These are phyloP conservation scores for Phalacrocorax brasilianus DNA, from an alignment of 2,113 vertebrate genomes.

Conservation along the genomic window DNA sequence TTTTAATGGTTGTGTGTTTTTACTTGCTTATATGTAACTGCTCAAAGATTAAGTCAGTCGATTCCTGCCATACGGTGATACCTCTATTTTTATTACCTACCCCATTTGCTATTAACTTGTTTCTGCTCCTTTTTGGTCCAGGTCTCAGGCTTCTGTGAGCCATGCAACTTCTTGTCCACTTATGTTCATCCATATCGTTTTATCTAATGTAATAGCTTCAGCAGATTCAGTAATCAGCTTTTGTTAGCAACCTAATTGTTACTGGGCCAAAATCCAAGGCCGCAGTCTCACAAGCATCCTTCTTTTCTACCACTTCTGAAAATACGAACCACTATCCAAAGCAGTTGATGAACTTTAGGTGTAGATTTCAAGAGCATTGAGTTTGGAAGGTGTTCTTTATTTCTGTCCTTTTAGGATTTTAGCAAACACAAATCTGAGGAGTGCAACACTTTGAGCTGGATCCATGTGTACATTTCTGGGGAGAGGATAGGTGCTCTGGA, in stretches of 20 bases:
- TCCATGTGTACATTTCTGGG: not conserved
- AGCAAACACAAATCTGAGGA: not conserved
- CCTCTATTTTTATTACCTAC: not conserved
- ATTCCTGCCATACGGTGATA: not conserved
- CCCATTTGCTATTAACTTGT: not conserved
- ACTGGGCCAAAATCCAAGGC: not conserved
- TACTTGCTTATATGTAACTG: not conserved
- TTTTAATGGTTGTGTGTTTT: not conserved
- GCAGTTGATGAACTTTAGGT: not conserved
- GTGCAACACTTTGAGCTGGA: not conserved
- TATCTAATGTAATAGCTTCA: not conserved
- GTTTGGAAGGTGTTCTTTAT: not conserved
- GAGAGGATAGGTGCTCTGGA: not conserved
- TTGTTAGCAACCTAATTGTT: not conserved
- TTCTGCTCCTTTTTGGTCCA: not conserved
- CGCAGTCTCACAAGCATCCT: not conserved
- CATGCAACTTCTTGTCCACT: not conserved
- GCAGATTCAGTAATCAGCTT: not conserved
- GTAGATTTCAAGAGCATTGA: not conserved
- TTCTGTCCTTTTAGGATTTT: not conserved
- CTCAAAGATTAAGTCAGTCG: not conserved
- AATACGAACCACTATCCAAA: not conserved
- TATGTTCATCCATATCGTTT: not conserved
- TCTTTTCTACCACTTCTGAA: not conserved
- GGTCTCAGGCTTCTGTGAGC: not conserved